Base-by-base conservation (phyloP, 2,113 vertebrate genomes). In the Smithornis capensis region DNA sequence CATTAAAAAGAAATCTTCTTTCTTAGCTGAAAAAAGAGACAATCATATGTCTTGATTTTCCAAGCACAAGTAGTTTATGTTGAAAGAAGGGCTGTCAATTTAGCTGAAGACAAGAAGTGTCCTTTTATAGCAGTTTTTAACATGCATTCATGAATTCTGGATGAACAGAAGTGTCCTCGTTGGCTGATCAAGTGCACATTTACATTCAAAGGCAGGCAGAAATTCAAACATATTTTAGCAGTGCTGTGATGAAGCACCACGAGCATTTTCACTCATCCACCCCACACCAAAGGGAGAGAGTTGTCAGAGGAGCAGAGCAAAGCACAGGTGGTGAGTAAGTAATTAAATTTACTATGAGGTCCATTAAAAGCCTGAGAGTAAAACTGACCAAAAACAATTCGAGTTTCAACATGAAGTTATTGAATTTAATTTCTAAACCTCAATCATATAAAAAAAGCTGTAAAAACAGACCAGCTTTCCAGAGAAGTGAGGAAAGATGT, bases 51-150 rank as follows among this genome's bases (percentile, higher is more conserved):
- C 91, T 90, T 71, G 68, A 75, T 94, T 89, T 81, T 37, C 44
- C 84, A 73, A 69, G 91, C 37, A 65, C 33, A 12, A 27, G 62
- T 10, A 40, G 42, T 11, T 29, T 33, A 47, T 53, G 16, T 50
- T 73, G 76, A 47, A 63, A 84, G 81, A 77, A 17, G 3, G 5
- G 53, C 45, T 91, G 82, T 89, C 91, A 76, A 29, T 92, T 89
- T 75, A 84, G 70, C 70, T 50, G 79, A 12, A 83, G 63, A 92
- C 71, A 69, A 86, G 79, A 40, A 62, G 5, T 23, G 52, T 82
- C 87, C 95, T 93, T 94, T 94, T 73, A 23, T 50, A 79, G 85
- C 44, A 37, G 59, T 25, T 78, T 73, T 93, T 60, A 83, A 76
- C 56, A 75, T 14, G 52, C 62, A 27, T 25, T 79, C 75, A 44